Conservation (phyloP, 2,797 vertebrate genomes). For the Coendou prehensilis region DNA sequence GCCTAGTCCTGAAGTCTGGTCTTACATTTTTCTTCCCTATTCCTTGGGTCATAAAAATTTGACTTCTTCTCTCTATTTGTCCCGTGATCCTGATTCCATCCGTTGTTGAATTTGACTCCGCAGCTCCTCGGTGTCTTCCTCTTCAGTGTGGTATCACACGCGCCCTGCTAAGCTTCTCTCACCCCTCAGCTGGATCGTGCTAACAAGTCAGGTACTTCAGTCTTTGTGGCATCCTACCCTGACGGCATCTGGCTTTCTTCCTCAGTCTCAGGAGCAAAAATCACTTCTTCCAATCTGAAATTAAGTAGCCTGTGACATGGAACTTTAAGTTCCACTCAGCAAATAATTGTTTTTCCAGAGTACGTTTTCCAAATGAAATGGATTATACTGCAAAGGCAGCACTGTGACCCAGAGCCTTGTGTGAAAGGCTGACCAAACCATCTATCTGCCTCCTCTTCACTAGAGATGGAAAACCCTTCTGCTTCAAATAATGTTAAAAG, state of each 20-base stretch:
- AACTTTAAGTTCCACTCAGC: not conserved
- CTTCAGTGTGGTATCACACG: no score
- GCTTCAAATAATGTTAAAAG: conserved; percentile 12
- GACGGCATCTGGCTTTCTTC: not conserved
- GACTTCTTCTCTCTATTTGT: not conserved
- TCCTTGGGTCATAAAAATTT: not conserved
- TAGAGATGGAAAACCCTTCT: conserved; percentile 2
- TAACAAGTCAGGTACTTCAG: not conserved
- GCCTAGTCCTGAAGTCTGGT: not conserved
- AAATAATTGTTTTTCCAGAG: not conserved
- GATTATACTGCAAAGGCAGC: not conserved
- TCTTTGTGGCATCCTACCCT: not conserved
- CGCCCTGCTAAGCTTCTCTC: not conserved
- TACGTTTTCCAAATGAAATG: not conserved
- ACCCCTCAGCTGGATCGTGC: not conserved
- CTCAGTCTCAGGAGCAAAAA: not conserved
- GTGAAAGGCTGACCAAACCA: not conserved
- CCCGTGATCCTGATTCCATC: not conserved
- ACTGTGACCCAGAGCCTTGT: not conserved
- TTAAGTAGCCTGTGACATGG: not conserved
- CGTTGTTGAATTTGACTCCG: not conserved
- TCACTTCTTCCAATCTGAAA: not conserved
- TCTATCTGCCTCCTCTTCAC: not conserved
- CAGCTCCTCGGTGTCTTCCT: not conserved
- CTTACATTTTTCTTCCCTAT: not conserved